phyloP scores from a whole-genome alignment of 1,140 invertebrate species.

The Acyrthosiphon pisum region DNA sequence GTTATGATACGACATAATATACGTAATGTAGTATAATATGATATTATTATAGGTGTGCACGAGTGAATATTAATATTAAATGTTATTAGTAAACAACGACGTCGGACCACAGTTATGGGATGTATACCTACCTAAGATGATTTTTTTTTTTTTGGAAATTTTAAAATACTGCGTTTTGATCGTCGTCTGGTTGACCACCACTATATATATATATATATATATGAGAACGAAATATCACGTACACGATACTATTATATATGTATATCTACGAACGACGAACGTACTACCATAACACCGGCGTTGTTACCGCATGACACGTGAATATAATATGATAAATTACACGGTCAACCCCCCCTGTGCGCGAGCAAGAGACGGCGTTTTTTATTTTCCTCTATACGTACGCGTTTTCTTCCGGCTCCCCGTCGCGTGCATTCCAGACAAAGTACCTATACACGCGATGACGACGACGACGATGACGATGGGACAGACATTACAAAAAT shows the following conservation, averaged over 20 bases:
- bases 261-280: no score
- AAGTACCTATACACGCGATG: background rate
- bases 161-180: background rate
- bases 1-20: background rate
- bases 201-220: no score
- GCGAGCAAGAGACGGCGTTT: background rate
- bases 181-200: background rate
- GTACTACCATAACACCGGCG: conserved; percentile 43
- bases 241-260: background rate
- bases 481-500: background rate
- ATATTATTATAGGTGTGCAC: background rate
- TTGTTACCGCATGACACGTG: conserved; percentile 13
- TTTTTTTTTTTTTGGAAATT: background rate
- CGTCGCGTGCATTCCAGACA: conserved; percentile 1
- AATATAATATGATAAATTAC: conserved; percentile 37
- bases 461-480: background rate
- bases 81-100: background rate
- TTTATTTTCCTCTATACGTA: background rate
- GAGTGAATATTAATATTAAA: background rate
- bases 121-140: no score
- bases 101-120: background rate
- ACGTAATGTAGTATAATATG: background rate
- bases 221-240: background rate
- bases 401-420: conserved; percentile 32
- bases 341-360: background rate